Evolutionary conservation across 2,797 vertebrate genomes (phyloP).

Genomic region (Nothura maculosa): DNA sequence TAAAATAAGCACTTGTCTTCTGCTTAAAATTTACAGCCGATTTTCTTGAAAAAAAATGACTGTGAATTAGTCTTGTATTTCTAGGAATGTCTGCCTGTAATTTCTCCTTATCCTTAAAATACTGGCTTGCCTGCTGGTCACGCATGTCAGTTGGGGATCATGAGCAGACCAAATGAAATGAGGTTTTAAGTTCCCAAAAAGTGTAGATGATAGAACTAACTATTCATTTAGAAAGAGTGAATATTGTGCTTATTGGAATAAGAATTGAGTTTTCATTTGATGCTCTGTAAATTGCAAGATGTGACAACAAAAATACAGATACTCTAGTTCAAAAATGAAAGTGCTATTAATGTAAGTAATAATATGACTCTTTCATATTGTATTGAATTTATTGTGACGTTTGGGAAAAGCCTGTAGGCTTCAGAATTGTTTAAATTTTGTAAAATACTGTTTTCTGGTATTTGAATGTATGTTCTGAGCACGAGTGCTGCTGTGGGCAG

Average conservation of each 20-base stretch:
- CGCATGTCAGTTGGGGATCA: background rate
- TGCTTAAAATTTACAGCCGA: background rate
- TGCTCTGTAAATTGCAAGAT: accelerated
- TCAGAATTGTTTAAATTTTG: background rate
- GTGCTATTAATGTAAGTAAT: too few species aligned
- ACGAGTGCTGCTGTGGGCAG: background rate
- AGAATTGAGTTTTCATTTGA: background rate
- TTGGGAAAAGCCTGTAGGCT: background rate
- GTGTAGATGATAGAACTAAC: background rate
- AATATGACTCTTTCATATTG: background rate
- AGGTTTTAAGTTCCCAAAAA: background rate
- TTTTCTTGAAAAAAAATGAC: background rate
- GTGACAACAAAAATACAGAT: accelerated
- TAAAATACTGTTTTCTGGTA: accelerated
- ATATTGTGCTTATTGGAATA: background rate
- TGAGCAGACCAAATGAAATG: background rate
- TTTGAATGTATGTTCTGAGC: background rate
- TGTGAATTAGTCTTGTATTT: background rate
- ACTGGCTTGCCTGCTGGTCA: background rate
- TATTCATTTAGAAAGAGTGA: background rate
- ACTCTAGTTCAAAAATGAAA: too few species aligned
- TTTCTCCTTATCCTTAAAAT: background rate
- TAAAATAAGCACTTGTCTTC: background rate
- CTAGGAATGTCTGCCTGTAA: background rate
- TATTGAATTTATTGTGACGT: accelerated